These are phyloP conservation scores for Prolemur simus DNA, from an alignment of 2,113 vertebrate genomes.

Conservation along the genomic window DNA sequence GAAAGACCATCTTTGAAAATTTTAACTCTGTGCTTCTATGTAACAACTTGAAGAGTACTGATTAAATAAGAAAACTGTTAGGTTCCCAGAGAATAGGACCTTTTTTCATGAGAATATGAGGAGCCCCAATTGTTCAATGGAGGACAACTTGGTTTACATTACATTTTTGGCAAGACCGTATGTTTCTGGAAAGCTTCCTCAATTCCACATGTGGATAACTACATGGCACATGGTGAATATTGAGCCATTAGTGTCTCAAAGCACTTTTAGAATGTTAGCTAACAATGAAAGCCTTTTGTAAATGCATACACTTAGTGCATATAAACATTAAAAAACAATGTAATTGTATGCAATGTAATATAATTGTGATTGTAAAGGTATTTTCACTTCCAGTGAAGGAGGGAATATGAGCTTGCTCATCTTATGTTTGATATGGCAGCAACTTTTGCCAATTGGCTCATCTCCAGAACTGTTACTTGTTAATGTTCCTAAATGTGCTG, in stretches of 20 bases:
- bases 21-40: background rate
- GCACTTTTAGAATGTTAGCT: conserved; percentile 43
- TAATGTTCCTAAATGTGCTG: conserved; percentile 21
- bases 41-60: background rate
- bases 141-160: background rate
- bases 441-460: conserved; percentile 11
- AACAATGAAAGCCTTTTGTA: conserved; percentile 21
- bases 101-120: background rate
- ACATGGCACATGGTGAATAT: background rate
- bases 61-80: background rate
- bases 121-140: background rate
- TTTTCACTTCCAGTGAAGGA: background rate
- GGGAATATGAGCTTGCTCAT: background rate
- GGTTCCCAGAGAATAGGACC: background rate
- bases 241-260: background rate
- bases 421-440: background rate
- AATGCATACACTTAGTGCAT: background rate
- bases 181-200: background rate
- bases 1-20: background rate
- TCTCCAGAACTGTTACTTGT: conserved; percentile 27
- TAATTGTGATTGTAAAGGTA: background rate
- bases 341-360: background rate
- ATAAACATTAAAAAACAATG: conserved; percentile 16
- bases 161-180: background rate
- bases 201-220: background rate